Conservation (phyloP, 92 coral and sea anemone species). For the Anthopleura xanthogrammica region DNA sequence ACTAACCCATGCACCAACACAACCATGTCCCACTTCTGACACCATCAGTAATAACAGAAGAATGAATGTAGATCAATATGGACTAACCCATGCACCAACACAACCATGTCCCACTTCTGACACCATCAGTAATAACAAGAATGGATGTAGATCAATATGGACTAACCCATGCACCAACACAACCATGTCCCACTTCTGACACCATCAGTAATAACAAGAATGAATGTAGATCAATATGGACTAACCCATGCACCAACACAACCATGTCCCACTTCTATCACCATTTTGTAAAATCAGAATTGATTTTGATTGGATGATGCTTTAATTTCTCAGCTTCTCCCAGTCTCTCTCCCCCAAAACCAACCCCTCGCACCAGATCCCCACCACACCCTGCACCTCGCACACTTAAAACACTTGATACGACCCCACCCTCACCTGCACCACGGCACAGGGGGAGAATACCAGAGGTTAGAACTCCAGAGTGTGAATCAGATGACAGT, state of each 20-base stretch:
- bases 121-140: neutral
- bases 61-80: neutral
- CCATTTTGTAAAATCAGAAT: neutral
- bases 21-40: neutral
- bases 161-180: neutral
- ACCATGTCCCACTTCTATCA: slow-evolving; percentile 3
- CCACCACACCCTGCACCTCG: slow-evolving; percentile 47
- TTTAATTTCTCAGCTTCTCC: slow-evolving; percentile 23
- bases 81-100: slow-evolving; percentile 4
- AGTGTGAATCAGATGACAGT: neutral
- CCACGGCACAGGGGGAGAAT: slow-evolving; percentile 8
- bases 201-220: neutral
- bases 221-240: neutral
- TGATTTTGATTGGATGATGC: neutral
- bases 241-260: neutral
- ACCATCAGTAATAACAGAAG: neutral
- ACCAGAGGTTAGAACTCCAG: neutral
- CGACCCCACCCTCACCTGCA: slow-evolving; percentile 29
- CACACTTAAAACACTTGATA: slow-evolving; percentile 16
- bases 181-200: slow-evolving; percentile 1
- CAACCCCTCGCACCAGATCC: slow-evolving; percentile 29
- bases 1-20: neutral
- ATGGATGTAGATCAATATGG: neutral
- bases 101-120: neutral
- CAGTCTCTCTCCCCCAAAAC: slow-evolving; percentile 13